These are phyloP conservation scores for Eupithecia insigniata DNA, from an alignment of 2,888 invertebrate species.

Conservation along the genomic window DNA sequence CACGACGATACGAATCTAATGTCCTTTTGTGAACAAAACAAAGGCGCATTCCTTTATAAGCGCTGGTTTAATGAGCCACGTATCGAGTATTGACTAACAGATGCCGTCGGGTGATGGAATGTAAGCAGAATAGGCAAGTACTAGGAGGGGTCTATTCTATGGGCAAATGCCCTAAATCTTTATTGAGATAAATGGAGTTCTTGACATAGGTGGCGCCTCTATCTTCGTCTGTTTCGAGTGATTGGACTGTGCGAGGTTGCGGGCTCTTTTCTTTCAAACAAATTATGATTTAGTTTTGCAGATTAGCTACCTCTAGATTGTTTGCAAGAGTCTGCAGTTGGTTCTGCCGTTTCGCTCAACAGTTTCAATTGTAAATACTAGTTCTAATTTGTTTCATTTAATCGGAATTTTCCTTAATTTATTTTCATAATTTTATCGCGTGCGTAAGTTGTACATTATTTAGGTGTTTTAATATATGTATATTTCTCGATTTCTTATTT, in stretches of 20 bases:
- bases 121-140: conserved; percentile 25
- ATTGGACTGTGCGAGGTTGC: background rate
- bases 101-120: conserved; percentile 22
- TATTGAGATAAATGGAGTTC: background rate
- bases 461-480: too few species aligned
- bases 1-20: conserved; percentile 41
- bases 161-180: conserved; percentile 10
- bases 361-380: too few species aligned
- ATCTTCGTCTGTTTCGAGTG: background rate
- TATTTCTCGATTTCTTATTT: too few species aligned
- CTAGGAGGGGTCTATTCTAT: background rate
- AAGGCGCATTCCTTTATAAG: conserved; percentile 60
- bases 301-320: too few species aligned
- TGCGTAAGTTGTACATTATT: too few species aligned
- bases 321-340: too few species aligned
- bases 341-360: too few species aligned
- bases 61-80: conserved; percentile 34
- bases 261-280: background rate
- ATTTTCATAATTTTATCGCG: too few species aligned
- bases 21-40: conserved; percentile 58
- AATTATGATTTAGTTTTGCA: background rate
- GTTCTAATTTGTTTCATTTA: too few species aligned
- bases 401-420: too few species aligned
- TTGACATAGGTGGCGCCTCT: conserved; percentile 5
- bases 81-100: conserved; percentile 37